A percentile compares a stretch with the other conserved stretches of the same genome.
These are phyloP conservation scores for Plecturocebus donacophilus DNA, from an alignment of 2,113 vertebrate species.

Conservation along the genomic window DNA sequence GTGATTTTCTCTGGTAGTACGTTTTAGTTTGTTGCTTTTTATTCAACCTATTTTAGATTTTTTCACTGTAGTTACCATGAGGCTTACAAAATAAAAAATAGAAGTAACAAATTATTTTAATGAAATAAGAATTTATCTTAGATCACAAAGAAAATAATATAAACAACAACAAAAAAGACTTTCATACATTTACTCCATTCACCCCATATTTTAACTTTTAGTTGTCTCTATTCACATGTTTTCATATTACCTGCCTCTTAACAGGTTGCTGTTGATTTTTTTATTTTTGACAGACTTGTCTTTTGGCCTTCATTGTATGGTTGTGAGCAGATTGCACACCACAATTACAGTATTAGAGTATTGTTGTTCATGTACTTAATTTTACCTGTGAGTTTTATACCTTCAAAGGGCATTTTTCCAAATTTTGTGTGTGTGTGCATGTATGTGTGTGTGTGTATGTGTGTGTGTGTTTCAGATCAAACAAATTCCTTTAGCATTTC, in stretches of 20 bases:
- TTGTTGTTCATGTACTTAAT: neutral
- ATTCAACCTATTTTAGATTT: neutral
- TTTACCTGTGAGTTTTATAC: neutral
- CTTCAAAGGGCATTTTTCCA: neutral
- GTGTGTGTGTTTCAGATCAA: neutral
- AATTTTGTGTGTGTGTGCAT: neutral
- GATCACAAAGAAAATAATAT: too few species aligned
- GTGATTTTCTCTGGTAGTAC: neutral
- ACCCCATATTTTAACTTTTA: too few species aligned
- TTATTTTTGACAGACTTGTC: neutral
- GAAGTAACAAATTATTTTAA: neutral
- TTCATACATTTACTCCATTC: too few species aligned
- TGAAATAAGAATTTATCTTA: too few species aligned
- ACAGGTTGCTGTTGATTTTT: neutral
- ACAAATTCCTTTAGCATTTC: neutral
- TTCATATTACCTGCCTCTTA: neutral
- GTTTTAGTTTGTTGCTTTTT: neutral
- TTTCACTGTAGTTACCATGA: neutral
- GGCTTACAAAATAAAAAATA: neutral
- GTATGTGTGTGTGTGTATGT: fast-evolving
- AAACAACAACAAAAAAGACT: too few species aligned
- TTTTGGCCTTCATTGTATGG: neutral
- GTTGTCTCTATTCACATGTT: neutral
- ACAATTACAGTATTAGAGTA: neutral
- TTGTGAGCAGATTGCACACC: neutral